A percentile compares a stretch with the other conserved stretches of the same genome.
These are phyloP conservation scores for Netelia fuscicornis DNA, from an alignment of 2,888 invertebrate species.

Conservation along the genomic window DNA sequence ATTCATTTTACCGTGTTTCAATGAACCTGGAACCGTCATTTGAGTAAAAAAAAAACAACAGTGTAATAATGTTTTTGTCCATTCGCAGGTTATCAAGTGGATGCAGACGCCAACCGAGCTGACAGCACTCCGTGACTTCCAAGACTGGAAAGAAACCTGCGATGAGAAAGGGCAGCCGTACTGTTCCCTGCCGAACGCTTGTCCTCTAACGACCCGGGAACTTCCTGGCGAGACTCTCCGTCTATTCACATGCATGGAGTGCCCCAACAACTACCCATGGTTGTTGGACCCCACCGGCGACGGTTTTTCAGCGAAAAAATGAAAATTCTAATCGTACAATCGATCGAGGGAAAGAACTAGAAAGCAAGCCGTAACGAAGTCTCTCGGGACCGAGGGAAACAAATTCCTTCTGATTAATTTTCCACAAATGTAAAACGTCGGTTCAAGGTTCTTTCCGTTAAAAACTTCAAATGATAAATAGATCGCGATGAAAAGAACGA, in stretches of 20 bases:
- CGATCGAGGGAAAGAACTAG: conserved; percentile 4
- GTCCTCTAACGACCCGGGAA: conserved; percentile 95
- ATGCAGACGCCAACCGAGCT: conserved; percentile 97
- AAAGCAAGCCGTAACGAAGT: not conserved
- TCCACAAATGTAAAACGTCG: not conserved
- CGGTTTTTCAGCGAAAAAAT: conserved; percentile 94
- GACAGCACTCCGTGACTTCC: conserved; percentile 94
- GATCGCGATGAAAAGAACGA: conserved; percentile 17
- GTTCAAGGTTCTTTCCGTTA: not conserved
- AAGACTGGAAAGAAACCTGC: conserved; percentile 98
- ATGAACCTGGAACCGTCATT: too few relatives aligned
- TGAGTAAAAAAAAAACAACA: not conserved
- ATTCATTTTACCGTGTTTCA: too few relatives aligned
- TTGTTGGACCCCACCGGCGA: conserved; percentile 97
- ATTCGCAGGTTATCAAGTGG: conserved; percentile 94
- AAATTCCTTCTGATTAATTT: conserved; percentile 6
- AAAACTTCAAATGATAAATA: not conserved
- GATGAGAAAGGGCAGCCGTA: conserved; percentile 97
- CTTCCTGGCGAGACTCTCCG: conserved; percentile 96
- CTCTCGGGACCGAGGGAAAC: not conserved
- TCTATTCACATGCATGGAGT: conserved; percentile 98
- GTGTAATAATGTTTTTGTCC: not conserved
- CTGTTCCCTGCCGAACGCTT: conserved; percentile 96
- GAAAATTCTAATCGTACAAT: conserved; percentile 81
- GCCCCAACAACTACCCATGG: conserved; percentile 98